Base-by-base conservation (phyloP, 92 coral and sea anemone species). In the Bergia sp. region DNA sequence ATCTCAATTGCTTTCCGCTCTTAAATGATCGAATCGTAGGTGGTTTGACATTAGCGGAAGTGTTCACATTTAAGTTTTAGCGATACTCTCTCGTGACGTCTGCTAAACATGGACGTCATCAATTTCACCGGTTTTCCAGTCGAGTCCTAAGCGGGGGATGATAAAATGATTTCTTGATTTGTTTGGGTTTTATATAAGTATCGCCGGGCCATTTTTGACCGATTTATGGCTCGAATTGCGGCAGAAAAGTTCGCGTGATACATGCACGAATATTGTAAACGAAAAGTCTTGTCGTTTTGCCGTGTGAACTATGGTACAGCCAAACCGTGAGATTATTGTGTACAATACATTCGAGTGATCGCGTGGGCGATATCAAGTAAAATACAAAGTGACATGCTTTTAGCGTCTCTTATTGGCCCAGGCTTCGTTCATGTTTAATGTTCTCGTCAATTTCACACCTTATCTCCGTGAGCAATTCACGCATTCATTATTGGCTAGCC, bases 331-430 rank as follows among this genome's bases (percentile, higher is more conserved):
- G 87, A 69, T 69, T 29, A 69, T 44, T 44, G 77, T 21, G 64
- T 84, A 84, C 87, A 84, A 84, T 69, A 84, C 78, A 84, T 84
- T 84, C 47, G 15, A 12, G 23, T 45, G 87, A 84, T 84, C 87
- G 87, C 87, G 87, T 84, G 87, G 87, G 87, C 77, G 87, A 84
- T 69, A 45, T 66, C 76, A 67, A 21, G 7, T 83, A 83, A 82
- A 83, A 67, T 67, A 38, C 42, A 29, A 43, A 71, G 41, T 82
- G 86, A 41, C 57, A 82, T 82, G 86, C 77, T 57, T 82, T 82
- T 82, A 66, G 58, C 53, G 61, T 11, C 29, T 43, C 41, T 69
- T 71, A 82, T 82, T 82, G 86, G 86, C 76, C 77, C 86, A 11
- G 49, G 41, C 29, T 36, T 42, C 23, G 78, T 84, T 82, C 87